Evolutionary conservation across 2,888 invertebrate species (phyloP).

Genomic region (Schizotus pectinicornis): DNA sequence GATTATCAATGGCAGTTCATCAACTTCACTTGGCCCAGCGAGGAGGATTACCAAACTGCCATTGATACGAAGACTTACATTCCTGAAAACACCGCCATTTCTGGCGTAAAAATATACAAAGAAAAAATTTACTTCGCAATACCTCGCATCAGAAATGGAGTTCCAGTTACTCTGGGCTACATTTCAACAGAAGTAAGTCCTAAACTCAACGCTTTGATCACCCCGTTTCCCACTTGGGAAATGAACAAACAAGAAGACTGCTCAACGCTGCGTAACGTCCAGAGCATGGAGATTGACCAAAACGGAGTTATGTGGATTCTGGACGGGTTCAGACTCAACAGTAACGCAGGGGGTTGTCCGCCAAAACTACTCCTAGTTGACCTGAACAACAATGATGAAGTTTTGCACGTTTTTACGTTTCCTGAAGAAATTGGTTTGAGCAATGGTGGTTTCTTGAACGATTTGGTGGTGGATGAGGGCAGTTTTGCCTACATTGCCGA

Average conservation of each 20-base stretch:
- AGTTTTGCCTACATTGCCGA: constrained; percentile 75
- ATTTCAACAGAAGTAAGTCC: constrained; percentile 54
- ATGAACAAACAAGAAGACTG: constrained; percentile 65
- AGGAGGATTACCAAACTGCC: constrained; percentile 63
- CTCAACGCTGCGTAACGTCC: constrained; percentile 72
- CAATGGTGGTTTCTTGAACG: constrained; percentile 68
- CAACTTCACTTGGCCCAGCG: constrained; percentile 70
- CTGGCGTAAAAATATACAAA: constrained; percentile 72
- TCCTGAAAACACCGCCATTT: constrained; percentile 70
- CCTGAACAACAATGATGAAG: constrained; percentile 64
- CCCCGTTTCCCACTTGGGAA: constrained; percentile 74
- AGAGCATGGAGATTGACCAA: constrained; percentile 75
- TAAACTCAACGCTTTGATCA: constrained; percentile 63
- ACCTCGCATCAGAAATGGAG: constrained; percentile 71
- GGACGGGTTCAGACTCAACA: constrained; percentile 64
- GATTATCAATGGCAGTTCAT: constrained; percentile 72
- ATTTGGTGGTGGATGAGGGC: constrained; percentile 73
- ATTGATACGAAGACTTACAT: constrained; percentile 66
- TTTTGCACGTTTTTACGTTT: constrained; percentile 66
- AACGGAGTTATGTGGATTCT: constrained; percentile 74
- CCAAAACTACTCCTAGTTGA: constrained; percentile 73
- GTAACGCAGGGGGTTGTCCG: constrained; percentile 64
- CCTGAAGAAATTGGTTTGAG: constrained; percentile 64
- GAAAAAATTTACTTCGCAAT: constrained; percentile 70
- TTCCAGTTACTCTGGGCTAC: constrained; percentile 71